A percentile compares a stretch with the other conserved stretches of the same genome.
Evolutionary conservation across 1,140 invertebrate genomes (phyloP).

Genomic region (Diuraphis noxia): DNA sequence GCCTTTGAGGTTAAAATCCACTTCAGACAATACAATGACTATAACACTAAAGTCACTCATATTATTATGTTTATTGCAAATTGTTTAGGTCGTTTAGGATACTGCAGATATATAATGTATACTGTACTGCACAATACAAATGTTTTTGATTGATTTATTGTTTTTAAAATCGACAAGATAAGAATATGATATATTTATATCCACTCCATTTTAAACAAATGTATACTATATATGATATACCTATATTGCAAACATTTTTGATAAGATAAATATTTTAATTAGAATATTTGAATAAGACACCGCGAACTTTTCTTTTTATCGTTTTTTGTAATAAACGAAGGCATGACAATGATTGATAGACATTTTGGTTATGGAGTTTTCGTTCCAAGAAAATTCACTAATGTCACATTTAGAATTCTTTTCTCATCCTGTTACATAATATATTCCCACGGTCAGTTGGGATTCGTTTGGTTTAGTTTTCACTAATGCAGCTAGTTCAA

Average conservation of each 20-base stretch:
- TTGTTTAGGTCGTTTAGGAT: too few relatives aligned
- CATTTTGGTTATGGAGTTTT: background rate
- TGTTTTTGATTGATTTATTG: background rate
- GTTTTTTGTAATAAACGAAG: background rate
- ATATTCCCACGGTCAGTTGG: background rate
- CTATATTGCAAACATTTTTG: background rate
- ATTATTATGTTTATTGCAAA: too few relatives aligned
- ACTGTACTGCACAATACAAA: too few relatives aligned
- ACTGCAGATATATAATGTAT: too few relatives aligned
- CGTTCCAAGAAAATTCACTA: background rate
- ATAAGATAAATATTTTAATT: too few relatives aligned
- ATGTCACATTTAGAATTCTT: background rate
- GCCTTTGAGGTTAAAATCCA: background rate
- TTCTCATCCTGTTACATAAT: background rate
- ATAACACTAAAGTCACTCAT: background rate
- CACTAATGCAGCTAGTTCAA: background rate
- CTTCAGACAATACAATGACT: background rate
- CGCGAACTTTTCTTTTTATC: background rate
- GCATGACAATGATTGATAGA: background rate
- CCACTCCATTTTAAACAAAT: too few relatives aligned
- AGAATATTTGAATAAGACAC: background rate
- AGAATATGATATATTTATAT: too few relatives aligned
- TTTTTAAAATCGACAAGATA: background rate
- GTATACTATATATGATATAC: background rate
- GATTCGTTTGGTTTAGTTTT: background rate